Evolutionary conservation across 35 echinoderm and acorn worm genomes (phyloP).

Genomic region (Stichopus chloronotus): DNA sequence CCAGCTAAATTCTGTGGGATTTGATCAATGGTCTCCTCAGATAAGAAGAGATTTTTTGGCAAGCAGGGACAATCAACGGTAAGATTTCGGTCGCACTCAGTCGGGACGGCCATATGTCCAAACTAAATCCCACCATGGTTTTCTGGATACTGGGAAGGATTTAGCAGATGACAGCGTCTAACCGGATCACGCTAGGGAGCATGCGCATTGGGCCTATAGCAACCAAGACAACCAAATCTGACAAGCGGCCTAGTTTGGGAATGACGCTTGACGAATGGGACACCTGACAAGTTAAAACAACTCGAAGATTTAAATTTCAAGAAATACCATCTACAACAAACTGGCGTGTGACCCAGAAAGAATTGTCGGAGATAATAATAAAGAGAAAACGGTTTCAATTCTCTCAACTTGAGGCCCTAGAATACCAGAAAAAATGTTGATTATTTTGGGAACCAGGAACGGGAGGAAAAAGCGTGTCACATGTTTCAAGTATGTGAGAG

Average conservation of each 20-base stretch:
- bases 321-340: background rate
- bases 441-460: background rate
- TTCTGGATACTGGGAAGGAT: too few relatives aligned
- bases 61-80: too few relatives aligned
- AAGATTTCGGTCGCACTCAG: too few relatives aligned
- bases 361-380: background rate
- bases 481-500: background rate
- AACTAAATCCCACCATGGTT: too few relatives aligned
- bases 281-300: constrained; percentile 26
- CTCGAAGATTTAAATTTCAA: constrained; percentile 29
- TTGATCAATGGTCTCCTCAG: background rate
- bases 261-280: constrained; percentile 25
- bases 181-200: background rate
- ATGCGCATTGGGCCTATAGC: background rate
- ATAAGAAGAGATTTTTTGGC: background rate
- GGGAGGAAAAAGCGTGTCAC: background rate
- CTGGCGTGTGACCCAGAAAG: constrained; percentile 40
- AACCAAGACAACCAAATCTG: background rate
- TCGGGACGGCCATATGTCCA: too few relatives aligned
- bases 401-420: background rate
- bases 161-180: too few relatives aligned
- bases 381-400: too few relatives aligned
- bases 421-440: background rate
- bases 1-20: background rate
- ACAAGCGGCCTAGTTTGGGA: background rate